These are phyloP conservation scores for Carlito syrichta DNA, from an alignment of 2,113 vertebrate genomes.

Conservation along the genomic window DNA sequence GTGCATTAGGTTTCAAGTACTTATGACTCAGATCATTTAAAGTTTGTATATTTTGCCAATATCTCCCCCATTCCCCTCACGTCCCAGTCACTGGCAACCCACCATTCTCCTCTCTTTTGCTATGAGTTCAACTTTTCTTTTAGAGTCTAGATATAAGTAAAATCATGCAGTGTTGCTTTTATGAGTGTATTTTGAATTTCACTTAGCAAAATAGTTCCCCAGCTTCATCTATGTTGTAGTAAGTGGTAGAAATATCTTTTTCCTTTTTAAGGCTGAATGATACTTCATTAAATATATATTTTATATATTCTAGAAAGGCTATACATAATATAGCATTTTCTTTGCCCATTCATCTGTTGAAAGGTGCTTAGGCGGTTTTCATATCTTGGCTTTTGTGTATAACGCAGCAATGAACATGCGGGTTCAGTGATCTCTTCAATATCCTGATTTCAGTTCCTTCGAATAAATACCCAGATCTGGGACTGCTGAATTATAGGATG, in stretches of 20 bases:
- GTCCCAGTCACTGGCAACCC: accelerated
- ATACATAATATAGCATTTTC: too few relatives aligned
- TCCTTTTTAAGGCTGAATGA: not conserved
- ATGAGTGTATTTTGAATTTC: not conserved
- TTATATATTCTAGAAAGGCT: too few relatives aligned
- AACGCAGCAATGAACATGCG: not conserved
- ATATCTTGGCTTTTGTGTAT: too few relatives aligned
- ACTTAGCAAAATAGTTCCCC: not conserved
- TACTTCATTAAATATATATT: too few relatives aligned
- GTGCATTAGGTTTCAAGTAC: not conserved
- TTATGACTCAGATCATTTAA: not conserved
- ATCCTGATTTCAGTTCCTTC: not conserved
- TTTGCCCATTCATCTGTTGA: not conserved
- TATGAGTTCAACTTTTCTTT: not conserved
- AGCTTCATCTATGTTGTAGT: not conserved
- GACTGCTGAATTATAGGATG: accelerated
- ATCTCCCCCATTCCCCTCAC: not conserved
- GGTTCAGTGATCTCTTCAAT: not conserved
- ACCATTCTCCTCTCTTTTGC: not conserved
- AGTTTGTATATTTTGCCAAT: not conserved
- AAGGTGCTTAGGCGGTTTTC: too few relatives aligned
- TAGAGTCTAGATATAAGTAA: not conserved
- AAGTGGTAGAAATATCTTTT: too few relatives aligned
- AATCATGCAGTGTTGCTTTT: not conserved
- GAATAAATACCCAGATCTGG: not conserved